Evolutionary conservation across 1,140 invertebrate species (phyloP).

Genomic region (Lysiphlebus fabarum): DNA sequence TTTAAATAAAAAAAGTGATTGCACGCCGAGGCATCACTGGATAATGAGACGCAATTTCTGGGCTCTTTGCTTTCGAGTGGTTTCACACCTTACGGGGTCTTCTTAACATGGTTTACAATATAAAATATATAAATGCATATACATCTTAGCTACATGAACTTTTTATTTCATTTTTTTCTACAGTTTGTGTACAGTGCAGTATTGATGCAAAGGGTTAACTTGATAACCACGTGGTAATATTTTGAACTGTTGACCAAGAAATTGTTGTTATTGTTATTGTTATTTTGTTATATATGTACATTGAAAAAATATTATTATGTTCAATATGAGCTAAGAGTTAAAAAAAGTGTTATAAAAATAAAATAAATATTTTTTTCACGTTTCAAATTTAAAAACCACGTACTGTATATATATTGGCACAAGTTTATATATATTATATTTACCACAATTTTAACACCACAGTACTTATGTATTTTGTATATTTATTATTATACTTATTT

Average conservation of each 20-base stretch:
- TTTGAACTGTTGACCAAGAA: slow-evolving; percentile 32
- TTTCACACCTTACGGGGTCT: slow-evolving; percentile 48
- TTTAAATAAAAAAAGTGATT: slow-evolving; percentile 35
- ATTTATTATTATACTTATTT: slow-evolving; percentile 21
- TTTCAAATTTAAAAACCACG: slow-evolving; percentile 10
- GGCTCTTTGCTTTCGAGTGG: slow-evolving; percentile 54
- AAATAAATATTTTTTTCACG: slow-evolving; percentile 8
- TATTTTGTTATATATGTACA: slow-evolving; percentile 2
- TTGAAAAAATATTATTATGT: slow-evolving; percentile 15
- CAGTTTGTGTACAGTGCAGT: slow-evolving; percentile 27
- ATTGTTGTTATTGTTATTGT: too few species aligned
- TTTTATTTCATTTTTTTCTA: slow-evolving; percentile 20
- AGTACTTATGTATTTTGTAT: not conserved
- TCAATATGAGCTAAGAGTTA: not conserved
- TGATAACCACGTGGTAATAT: slow-evolving; percentile 51
- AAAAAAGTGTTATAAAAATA: not conserved
- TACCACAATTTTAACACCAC: slow-evolving; percentile 7
- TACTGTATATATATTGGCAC: not conserved
- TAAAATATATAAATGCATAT: not conserved
- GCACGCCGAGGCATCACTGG: slow-evolving; percentile 43
- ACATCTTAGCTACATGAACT: slow-evolving; percentile 17
- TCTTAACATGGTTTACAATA: slow-evolving; percentile 15
- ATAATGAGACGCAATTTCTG: slow-evolving; percentile 56
- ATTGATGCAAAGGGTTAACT: slow-evolving; percentile 53
- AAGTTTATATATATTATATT: not conserved